phyloP scores from a whole-genome alignment of 2,888 invertebrate species.

The Xiphydria camelus region DNA sequence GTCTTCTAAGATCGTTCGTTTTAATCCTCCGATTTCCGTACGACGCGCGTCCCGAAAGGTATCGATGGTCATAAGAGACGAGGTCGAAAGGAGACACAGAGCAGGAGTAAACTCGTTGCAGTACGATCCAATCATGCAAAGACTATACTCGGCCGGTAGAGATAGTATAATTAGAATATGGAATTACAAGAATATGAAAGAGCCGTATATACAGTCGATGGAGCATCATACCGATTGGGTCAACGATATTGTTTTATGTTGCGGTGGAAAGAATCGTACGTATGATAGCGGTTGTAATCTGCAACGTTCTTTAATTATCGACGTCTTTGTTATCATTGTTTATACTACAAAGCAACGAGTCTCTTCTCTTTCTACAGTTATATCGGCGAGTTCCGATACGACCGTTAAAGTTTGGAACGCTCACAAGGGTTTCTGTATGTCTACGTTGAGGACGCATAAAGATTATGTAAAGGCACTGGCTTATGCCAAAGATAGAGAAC shows the following conservation, averaged over 20 bases:
- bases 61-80: constrained; percentile 97
- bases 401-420: constrained; percentile 99
- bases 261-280: constrained; percentile 91
- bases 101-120: constrained; percentile 96
- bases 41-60: too few species aligned
- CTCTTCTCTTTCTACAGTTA: constrained; percentile 65
- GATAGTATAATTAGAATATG: constrained; percentile 97
- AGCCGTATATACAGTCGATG: constrained; percentile 92
- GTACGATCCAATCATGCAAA: constrained; percentile 82
- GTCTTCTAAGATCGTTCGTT: too few species aligned
- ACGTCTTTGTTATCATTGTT: constrained; percentile 1
- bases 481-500: constrained; percentile 95
- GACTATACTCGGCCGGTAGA: constrained; percentile 93
- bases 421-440: constrained; percentile 99
- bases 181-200: constrained; percentile 68
- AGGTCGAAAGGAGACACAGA: constrained; percentile 90
- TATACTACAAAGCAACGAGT: neutral
- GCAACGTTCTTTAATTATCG: constrained; percentile 1
- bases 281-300: constrained; percentile 21
- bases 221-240: constrained; percentile 99
- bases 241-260: constrained; percentile 97
- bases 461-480: constrained; percentile 98
- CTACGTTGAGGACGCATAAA: constrained; percentile 94
- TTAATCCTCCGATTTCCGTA: too few species aligned
- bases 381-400: constrained; percentile 98